These are phyloP conservation scores for Cheilosia pagana DNA, from an alignment of 2,888 invertebrate species.

Conservation along the genomic window DNA sequence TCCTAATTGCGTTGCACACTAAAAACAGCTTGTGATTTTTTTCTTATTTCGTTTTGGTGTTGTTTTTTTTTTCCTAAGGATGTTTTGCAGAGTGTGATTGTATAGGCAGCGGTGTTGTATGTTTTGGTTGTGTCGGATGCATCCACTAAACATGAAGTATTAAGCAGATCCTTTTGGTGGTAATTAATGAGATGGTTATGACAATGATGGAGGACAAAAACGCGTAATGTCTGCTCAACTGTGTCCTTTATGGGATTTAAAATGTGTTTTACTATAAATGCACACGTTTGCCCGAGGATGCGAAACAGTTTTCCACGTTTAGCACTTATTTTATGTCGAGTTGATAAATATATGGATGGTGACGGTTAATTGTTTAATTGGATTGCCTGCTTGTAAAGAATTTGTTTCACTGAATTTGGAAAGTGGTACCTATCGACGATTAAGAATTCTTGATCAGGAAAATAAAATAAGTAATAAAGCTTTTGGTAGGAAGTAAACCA, in stretches of 20 bases:
- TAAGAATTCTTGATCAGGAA: no score
- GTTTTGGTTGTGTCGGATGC: conserved; percentile 42
- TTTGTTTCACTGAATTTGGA: background rate
- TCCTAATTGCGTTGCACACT: conserved; percentile 64
- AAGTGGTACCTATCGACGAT: no score
- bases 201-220: conserved; percentile 68
- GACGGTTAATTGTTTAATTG: background rate
- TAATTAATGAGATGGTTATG: conserved; percentile 69
- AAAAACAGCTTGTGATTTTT: conserved; percentile 24
- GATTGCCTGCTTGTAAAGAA: conserved; percentile 1
- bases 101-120: background rate
- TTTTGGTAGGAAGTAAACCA: no score
- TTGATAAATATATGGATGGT: background rate
- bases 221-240: conserved; percentile 65
- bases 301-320: conserved; percentile 65
- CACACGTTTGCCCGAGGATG: conserved; percentile 61
- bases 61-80: background rate
- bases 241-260: conserved; percentile 70
- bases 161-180: conserved; percentile 71
- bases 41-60: background rate
- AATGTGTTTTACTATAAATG: conserved; percentile 74
- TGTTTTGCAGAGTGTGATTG: conserved; percentile 9
- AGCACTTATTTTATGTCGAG: conserved; percentile 48
- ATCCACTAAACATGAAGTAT: conserved; percentile 67
- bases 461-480: no score